Evolutionary conservation across 2,797 vertebrate species (phyloP).

Genomic region (Holocentrus rufus): DNA sequence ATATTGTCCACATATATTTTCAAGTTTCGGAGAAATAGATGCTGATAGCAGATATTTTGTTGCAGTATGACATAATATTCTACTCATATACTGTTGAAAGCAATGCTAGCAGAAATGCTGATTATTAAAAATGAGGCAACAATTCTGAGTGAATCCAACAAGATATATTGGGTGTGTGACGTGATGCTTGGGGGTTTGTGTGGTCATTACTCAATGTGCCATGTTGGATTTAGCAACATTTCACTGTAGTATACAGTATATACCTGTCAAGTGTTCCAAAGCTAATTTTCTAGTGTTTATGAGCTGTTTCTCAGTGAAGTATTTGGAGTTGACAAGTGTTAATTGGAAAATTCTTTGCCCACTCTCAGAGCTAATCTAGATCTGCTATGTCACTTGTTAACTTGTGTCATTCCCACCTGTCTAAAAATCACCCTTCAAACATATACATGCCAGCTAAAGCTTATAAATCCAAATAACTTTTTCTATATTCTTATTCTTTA

Average conservation of each 20-base stretch:
- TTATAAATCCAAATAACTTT: neutral
- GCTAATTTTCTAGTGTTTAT: no score
- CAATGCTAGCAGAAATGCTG: constrained; percentile 44
- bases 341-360: no score
- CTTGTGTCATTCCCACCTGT: neutral
- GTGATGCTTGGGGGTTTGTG: neutral
- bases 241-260: neutral
- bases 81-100: constrained; percentile 13
- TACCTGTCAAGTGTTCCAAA: no score
- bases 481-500: no score
- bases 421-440: constrained; percentile 1
- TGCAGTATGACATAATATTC: constrained; percentile 40
- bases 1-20: constrained; percentile 34
- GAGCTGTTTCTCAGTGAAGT: no score
- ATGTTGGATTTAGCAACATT: neutral
- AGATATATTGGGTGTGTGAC: neutral
- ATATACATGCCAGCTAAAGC: neutral
- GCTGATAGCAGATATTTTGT: constrained; percentile 34
- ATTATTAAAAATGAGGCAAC: constrained; percentile 43
- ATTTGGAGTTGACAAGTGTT: no score
- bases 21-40: constrained; percentile 50
- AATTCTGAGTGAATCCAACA: constrained; percentile 6
- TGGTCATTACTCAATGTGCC: neutral
- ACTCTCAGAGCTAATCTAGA: no score
- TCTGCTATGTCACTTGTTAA: neutral